Base-by-base conservation (phyloP, 2,113 vertebrate genomes). In the Oreochromis spilurus region DNA sequence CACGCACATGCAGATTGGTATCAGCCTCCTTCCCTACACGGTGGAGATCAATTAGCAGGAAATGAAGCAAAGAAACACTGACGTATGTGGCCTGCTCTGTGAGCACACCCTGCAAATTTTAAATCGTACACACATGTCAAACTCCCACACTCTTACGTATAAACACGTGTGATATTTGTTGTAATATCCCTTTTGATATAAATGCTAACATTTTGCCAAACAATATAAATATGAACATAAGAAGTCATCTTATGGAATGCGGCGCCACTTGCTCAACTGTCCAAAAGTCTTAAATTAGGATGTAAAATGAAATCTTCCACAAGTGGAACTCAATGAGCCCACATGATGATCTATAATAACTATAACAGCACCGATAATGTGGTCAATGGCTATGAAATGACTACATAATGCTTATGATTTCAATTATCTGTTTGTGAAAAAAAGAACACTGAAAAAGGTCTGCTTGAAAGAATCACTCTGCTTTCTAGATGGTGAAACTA, bases 11-110 rank as follows among this genome's bases (percentile, higher is more conserved):
- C 80, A 94, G 88, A 94, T 92, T 67, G 65, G 70, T 54, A 93
- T 93, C 91, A 24, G 90, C 84, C 82, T 91, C 83, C 85, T 82
- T 89, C 75, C 57, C 54, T 57, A 77, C 82, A 78, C 48, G 84
- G 50, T 84, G 58, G 81, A 91, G 60, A 94, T 92, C 89, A 91
- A 92, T 94, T 93, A 93, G 89, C 34, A 77, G 72, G 89, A 94
- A 95, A 93, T 94, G 87, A 92, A 90, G 94, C 91, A 40, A 54
- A 85, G 90, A 90, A 77, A 87, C 72, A 60, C 67, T 84, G 80
- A 93, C 57, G 79, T 87, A 86, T 82, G 83, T 54, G 60, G 16
- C n/a, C 43, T 48, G 70, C 67, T 65, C 80, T 80, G 60, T 79
- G 58, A 88, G 72, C 84, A 86, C 52, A 82, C 57, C 77, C 53